These are phyloP conservation scores for Tiliqua scincoides DNA, from an alignment of 2,113 vertebrate species.

Conservation along the genomic window DNA sequence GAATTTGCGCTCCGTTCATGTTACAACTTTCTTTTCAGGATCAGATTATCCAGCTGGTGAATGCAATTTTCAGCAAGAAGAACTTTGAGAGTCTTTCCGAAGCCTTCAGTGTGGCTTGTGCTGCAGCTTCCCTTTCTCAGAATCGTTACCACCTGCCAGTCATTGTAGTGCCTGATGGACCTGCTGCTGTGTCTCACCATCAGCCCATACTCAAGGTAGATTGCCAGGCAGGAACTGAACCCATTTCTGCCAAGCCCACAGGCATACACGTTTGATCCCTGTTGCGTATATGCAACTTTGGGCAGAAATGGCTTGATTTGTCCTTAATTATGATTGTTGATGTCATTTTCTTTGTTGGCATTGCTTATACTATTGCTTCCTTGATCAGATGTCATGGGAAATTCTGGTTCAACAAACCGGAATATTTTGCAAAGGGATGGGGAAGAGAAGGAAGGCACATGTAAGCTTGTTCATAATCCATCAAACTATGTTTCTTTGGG, in stretches of 20 bases:
- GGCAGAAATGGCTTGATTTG: too few relatives aligned
- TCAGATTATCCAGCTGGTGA: constrained; percentile 94
- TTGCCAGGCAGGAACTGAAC: not conserved
- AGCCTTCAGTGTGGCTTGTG: constrained; percentile 91
- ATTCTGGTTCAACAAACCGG: too few relatives aligned
- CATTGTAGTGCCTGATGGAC: constrained; percentile 83
- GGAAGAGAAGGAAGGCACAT: too few relatives aligned
- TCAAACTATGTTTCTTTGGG: too few relatives aligned
- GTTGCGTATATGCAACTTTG: too few relatives aligned
- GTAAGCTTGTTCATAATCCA: too few relatives aligned
- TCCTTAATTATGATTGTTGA: not conserved
- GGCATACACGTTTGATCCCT: too few relatives aligned
- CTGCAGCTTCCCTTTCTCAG: constrained; percentile 84
- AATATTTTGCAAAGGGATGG: too few relatives aligned
- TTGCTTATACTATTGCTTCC: too few relatives aligned
- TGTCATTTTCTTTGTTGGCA: too few relatives aligned
- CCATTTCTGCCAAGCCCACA: too few relatives aligned
- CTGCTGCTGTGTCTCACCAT: constrained; percentile 88
- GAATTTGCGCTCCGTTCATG: not conserved
- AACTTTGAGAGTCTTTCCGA: constrained; percentile 90
- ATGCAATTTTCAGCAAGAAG: constrained; percentile 96
- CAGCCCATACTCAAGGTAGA: constrained; percentile 88
- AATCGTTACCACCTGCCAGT: constrained; percentile 93
- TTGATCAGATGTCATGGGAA: too few relatives aligned
- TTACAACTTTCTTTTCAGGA: constrained; percentile 78